Evolutionary conservation across 1,140 invertebrate genomes (phyloP), one percentile per base, ranked within the genome.

Genomic region (Drosophila takahashii): DNA sequence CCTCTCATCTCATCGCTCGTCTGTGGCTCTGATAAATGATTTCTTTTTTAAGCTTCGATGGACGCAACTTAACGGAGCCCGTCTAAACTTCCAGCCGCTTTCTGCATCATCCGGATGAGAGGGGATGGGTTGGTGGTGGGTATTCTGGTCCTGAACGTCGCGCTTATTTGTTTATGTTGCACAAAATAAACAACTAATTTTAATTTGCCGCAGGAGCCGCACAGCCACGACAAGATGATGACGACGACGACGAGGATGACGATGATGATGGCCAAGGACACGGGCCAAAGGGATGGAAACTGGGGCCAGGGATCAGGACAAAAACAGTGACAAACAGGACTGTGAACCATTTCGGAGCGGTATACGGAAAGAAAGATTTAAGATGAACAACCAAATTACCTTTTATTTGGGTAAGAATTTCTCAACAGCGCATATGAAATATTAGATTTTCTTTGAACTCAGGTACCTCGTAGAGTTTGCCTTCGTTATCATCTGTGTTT

Each of bases 171-270:
- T 86, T 86, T 86, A 87, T 86, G 83, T 87, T 86, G 75, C 75
- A 77, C 83, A 86, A 81, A 86, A 79, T 83, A 86, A 87, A 86
- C 83, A 86, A 86, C 83, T 87, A 87, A 86, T 86, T 86, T 86
- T 87, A 87, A 86, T 86, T 86, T 87, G 83, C 83, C 83, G 83
- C 83, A 86, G 83, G 83, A 86, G 79, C 71, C 75, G 75, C 83
- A 79, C 79, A 79, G 15, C 75, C 64, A 83, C 53, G 73, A 73
- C 54, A 74, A 77, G 36, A 65, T 52, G 71, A 72, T 26, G 57
- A 74, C 51, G 39, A 62, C 48, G 42, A 58, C 16, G 70, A 44
- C 22, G 51, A 59, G n/a, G n/a, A n/a, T n/a, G 62, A 73, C 13
- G 42, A 58, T 18, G 70, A 44, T 29, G 51, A 59, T 52, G 59